Percentiles rank a stretch among this genome's conserved stretches.
These are phyloP conservation scores for Abramis brama DNA, from an alignment of 2,113 vertebrate genomes.

Conservation along the genomic window DNA sequence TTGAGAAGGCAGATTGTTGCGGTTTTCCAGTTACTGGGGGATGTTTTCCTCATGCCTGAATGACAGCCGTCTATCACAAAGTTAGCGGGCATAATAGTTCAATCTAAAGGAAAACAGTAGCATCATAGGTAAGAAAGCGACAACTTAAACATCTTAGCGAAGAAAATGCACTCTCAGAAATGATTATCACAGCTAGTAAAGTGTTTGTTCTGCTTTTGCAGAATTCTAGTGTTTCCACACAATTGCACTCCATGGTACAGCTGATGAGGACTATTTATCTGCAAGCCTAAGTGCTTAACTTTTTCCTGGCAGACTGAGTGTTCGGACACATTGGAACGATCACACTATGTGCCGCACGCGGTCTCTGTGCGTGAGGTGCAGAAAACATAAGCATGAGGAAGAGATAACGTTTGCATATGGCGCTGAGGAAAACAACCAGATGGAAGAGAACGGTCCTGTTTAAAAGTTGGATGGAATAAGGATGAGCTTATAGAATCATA, in stretches of 20 bases:
- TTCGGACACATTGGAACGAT: slow-evolving; percentile 42
- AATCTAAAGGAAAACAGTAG: background rate
- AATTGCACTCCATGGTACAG: slow-evolving; percentile 22
- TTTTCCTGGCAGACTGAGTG: slow-evolving; percentile 43
- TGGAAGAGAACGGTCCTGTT: slow-evolving; percentile 6
- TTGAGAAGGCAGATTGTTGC: slow-evolving; percentile 59
- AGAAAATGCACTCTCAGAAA: background rate
- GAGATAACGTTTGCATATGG: slow-evolving; percentile 40
- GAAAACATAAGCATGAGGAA: slow-evolving; percentile 27
- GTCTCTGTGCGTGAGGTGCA: slow-evolving; percentile 10
- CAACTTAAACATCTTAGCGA: slow-evolving; percentile 28
- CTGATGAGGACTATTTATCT: slow-evolving; percentile 49
- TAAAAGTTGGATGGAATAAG: slow-evolving; percentile 26
- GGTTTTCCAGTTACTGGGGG: slow-evolving; percentile 56
- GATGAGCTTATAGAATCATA: slow-evolving; percentile 14
- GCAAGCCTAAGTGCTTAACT: slow-evolving; percentile 39
- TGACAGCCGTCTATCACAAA: slow-evolving; percentile 50
- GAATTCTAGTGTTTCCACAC: slow-evolving; percentile 46
- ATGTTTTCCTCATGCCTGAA: slow-evolving; percentile 60
- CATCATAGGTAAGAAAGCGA: background rate
- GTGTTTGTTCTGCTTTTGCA: slow-evolving; percentile 46
- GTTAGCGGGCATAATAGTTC: slow-evolving; percentile 30
- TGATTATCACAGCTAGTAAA: slow-evolving; percentile 52
- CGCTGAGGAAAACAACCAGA: slow-evolving; percentile 5
- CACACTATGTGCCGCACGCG: background rate